Conservation (phyloP, 2,888 invertebrate species). For the Cataglyphis cursor region DNA sequence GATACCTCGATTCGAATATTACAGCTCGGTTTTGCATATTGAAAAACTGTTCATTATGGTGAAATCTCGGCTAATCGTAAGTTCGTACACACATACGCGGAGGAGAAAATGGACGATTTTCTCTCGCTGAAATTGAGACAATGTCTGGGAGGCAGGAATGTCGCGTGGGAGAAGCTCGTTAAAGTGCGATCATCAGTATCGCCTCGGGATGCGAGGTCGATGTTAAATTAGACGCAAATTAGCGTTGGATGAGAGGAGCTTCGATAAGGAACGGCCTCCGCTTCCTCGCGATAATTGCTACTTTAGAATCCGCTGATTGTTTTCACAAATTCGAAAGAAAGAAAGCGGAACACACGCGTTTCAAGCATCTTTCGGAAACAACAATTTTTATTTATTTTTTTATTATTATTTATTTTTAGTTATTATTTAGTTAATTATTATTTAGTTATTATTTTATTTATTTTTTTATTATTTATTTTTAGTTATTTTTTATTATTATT, state of each 20-base stretch:
- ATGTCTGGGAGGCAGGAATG: conserved; percentile 41
- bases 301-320: conserved; percentile 8
- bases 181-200: conserved; percentile 29
- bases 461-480: no score
- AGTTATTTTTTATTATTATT: no score
- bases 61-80: conserved; percentile 53
- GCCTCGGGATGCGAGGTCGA: conserved; percentile 30
- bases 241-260: neutral
- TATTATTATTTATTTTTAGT: no score
- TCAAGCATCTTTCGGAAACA: neutral
- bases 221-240: conserved; percentile 51
- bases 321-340: conserved; percentile 9
- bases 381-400: neutral
- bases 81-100: conserved; percentile 1
- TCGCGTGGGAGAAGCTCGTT: conserved; percentile 56
- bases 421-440: no score
- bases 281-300: conserved; percentile 35
- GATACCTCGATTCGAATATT: conserved; percentile 16
- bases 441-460: no score
- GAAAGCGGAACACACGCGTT: neutral
- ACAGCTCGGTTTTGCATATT: neutral
- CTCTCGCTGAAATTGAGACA: conserved; percentile 44
- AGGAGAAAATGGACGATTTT: conserved; percentile 52
- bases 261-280: neutral
- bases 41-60: conserved; percentile 40